A percentile compares a stretch with the other conserved stretches of the same genome.
These are phyloP conservation scores for Taeniopygia guttata DNA, from an alignment of 2,797 vertebrate species.

Conservation along the genomic window DNA sequence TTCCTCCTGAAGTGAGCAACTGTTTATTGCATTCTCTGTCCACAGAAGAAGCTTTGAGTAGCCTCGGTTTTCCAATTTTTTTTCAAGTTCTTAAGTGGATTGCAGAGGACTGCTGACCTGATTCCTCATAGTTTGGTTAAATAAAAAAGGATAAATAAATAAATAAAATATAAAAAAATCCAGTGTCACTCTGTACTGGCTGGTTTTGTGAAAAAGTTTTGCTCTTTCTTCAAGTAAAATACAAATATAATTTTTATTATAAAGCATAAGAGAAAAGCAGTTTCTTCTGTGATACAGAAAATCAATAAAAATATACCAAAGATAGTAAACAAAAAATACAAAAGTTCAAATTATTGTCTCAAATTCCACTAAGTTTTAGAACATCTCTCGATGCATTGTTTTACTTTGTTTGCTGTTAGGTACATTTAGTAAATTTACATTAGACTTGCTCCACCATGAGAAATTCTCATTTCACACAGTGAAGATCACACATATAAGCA, in stretches of 20 bases:
- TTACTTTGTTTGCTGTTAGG: not conserved
- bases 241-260: not conserved
- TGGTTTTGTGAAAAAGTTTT: not conserved
- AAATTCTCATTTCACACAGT: not conserved
- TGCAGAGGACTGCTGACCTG: not conserved
- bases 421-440: not conserved
- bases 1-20: not conserved
- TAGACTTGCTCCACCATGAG: not conserved
- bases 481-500: not conserved
- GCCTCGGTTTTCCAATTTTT: not conserved
- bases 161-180: not conserved
- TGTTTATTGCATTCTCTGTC: not conserved
- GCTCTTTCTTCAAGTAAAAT: not conserved
- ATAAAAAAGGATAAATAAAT: not conserved
- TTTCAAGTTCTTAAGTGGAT: not conserved
- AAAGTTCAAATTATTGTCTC: not conserved
- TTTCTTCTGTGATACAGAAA: not conserved
- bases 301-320: not conserved
- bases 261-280: rapidly evolving
- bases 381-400: not conserved
- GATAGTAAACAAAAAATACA: not conserved
- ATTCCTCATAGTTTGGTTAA: not conserved
- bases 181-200: not conserved
- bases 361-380: not conserved
- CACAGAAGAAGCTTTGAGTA: not conserved